These are phyloP conservation scores for Chaetura pelagica DNA, from an alignment of 2,113 vertebrate genomes.

Conservation along the genomic window DNA sequence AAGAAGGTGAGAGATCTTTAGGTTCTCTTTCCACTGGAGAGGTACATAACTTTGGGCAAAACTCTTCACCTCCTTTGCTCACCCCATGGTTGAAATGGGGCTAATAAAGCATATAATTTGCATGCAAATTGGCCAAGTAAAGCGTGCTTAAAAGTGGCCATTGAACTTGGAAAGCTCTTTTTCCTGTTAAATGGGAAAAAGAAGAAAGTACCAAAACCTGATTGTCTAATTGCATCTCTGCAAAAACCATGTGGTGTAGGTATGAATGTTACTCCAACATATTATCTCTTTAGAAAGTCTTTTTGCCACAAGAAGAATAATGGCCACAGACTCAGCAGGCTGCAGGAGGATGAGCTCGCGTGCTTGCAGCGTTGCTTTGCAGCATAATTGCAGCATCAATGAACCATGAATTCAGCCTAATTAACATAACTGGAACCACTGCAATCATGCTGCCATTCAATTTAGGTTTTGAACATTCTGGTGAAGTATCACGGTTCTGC, in stretches of 20 bases:
- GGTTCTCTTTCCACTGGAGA: not conserved
- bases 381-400: slow-evolving; percentile 74
- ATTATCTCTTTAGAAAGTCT: slow-evolving; percentile 36
- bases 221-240: not conserved
- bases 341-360: slow-evolving; percentile 58
- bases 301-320: slow-evolving; percentile 58
- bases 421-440: slow-evolving; percentile 76
- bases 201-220: not conserved
- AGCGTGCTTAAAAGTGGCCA: not conserved
- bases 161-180: not conserved
- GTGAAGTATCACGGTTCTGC: slow-evolving; percentile 50
- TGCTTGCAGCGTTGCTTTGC: slow-evolving; percentile 71
- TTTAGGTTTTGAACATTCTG: slow-evolving; percentile 66
- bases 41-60: not conserved
- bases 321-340: slow-evolving; percentile 63
- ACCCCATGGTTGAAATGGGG: not conserved
- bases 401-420: slow-evolving; percentile 76
- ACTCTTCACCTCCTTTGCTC: not conserved
- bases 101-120: slow-evolving; percentile 60
- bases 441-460: slow-evolving; percentile 72
- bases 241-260: not conserved
- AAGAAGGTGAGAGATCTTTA: not conserved
- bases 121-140: slow-evolving; percentile 34
- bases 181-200: not conserved
- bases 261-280: slow-evolving; percentile 5